Evolutionary conservation across 2,888 invertebrate species (phyloP), one percentile per base, ranked within the genome.

Genomic region (Drosophila antonietae): DNA sequence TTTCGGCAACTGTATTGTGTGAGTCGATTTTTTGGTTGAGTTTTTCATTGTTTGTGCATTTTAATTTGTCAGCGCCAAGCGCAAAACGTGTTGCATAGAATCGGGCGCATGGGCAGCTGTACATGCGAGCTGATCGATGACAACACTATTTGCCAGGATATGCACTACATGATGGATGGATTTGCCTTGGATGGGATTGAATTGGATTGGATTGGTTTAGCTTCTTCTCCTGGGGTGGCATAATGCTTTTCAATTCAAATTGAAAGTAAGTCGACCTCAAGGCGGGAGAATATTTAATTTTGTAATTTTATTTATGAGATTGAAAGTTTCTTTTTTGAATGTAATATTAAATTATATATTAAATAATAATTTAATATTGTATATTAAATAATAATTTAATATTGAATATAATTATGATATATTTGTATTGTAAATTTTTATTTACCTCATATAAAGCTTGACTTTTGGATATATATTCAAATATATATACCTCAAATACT

Each of bases 71-170:
- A 75, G 77, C 77, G 65, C 73, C 58, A 52, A 58, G 61, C 56
- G 63, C 37, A 18, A 74, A 75, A 78, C 69, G 67, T 83, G 72
- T 85, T 89, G 88, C 88, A 79, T 89, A 84, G 75, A 65, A 70
- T 72, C 71, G 73, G 78, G 78, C 79, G 80, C 74, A 46, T 52
- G 44, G 71, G 55, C 83, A 73, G 78, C 68, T 72, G 78, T 53
- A 41, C 43, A 28, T 14, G 35, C 31, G 46, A 62, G 63, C 71
- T 91, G 91, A 91, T 91, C 91, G 91, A 91, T 91, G 90, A 89
- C 89, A 80, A 78, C 90, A 90, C 86, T 88, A 89, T 91, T 89
- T 89, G 89, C 76, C 67, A 56, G 59, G 10, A 80, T 55, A 68
- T 51, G 53, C 31, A 60, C 46, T 41, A 15, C 43, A 43, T 85